Evolutionary conservation across 2,888 invertebrate genomes (phyloP), one percentile per base, ranked within the genome.

Genomic region (Ophion costatus): DNA sequence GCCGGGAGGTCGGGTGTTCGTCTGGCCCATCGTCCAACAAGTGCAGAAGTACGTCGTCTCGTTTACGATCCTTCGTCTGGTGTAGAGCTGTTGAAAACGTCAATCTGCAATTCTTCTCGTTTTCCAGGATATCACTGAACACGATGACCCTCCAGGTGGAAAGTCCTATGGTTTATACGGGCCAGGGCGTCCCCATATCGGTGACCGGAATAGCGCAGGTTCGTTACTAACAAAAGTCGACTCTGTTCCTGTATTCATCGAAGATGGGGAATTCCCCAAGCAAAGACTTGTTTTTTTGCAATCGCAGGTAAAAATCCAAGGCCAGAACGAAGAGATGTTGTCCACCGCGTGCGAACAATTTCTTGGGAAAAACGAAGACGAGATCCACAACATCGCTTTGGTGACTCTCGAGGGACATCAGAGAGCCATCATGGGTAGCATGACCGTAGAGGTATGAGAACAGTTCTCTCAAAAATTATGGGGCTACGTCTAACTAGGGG

Each of bases 141-240:
- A 99, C 99, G 0, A 99, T 99, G 98, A 99, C 99, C 1, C 95
- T 99, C 77, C 98, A 98, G 94, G 98, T 99, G 79, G 98, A 98
- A 94, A 98, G 98, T 90, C 98, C 98, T 10, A 98, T 98, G 77
- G 99, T 99, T 7, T 99, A 99, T 94, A 99, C 99, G 64, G 97
- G 98, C 91, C 98, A 98, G 94, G 99, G 99, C 79, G 99, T 99
- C 38, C 98, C 99, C 24, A 98, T 99, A 93, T 98, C 98, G 33
- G 99, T 99, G 56, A 99, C 98, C 51, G 99, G 99, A 87, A 98
- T 99, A 90, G 99, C 99, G 77, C 99, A 99, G 96, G 98, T 98
- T 94, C 89, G 90, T 56, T 56, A 56, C 20, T 56, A 38, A 9
- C 24, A 29, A 70, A 29, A 24, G 4, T 9, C n/a, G 33, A 71